Conservation (phyloP, 2,113 vertebrate genomes). For the Mola mola region DNA sequence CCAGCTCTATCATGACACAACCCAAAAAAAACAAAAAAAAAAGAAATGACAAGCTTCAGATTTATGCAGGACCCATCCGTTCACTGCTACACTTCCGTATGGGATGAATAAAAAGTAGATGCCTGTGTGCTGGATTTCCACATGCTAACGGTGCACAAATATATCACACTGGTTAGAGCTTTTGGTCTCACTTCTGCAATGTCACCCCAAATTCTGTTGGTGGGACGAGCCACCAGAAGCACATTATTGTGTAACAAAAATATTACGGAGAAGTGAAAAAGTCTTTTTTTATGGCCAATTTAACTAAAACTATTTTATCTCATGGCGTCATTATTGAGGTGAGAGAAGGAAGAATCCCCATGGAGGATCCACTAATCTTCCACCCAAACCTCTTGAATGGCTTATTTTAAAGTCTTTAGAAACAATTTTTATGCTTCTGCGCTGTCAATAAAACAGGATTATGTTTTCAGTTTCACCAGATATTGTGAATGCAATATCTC, state of each 20-base stretch:
- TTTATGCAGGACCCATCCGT: background rate
- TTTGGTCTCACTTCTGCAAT: slow-evolving; percentile 48
- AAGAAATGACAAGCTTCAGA: background rate
- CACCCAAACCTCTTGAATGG: too few relatives aligned
- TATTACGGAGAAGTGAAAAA: slow-evolving; percentile 30
- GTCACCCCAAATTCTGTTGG: background rate
- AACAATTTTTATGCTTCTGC: too few relatives aligned
- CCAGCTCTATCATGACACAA: slow-evolving; percentile 2
- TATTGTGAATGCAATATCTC: too few relatives aligned
- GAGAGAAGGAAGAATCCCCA: too few relatives aligned
- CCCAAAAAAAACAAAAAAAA: background rate
- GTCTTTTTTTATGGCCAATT: background rate
- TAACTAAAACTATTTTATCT: too few relatives aligned
- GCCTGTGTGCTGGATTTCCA: slow-evolving; percentile 8
- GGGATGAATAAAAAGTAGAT: background rate
- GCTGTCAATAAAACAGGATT: too few relatives aligned
- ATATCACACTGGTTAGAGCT: slow-evolving; percentile 3
- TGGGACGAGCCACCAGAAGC: slow-evolving; percentile 10
- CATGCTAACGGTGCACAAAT: slow-evolving; percentile 42
- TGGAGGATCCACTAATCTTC: too few relatives aligned
- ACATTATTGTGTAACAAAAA: slow-evolving; percentile 20
- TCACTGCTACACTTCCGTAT: background rate
- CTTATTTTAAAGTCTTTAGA: too few relatives aligned
- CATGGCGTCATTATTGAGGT: too few relatives aligned
- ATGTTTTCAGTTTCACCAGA: too few relatives aligned